Conservation (phyloP, 2,113 vertebrate species). For the Nothocercus julius region DNA sequence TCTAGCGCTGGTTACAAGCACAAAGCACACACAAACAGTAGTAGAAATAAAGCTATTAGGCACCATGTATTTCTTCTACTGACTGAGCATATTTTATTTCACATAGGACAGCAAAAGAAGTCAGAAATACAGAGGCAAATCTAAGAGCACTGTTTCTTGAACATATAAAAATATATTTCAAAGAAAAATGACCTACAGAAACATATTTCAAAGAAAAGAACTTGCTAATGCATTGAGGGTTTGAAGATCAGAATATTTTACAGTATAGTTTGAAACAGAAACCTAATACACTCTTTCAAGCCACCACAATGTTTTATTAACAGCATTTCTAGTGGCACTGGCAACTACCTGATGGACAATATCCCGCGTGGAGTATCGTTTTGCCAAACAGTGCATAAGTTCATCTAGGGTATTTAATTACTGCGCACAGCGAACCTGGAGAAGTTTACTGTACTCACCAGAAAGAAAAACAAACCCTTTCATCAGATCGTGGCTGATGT, state of each 20-base stretch:
- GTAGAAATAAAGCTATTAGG: rapidly evolving
- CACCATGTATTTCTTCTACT: background rate
- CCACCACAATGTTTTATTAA: slow-evolving; percentile 61
- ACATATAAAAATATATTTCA: background rate
- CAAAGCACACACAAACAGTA: background rate
- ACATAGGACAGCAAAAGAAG: background rate
- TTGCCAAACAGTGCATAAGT: slow-evolving; percentile 22
- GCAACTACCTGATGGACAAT: background rate
- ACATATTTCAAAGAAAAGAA: background rate
- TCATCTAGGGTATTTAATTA: slow-evolving; percentile 47
- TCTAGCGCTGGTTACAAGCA: background rate
- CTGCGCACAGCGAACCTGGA: background rate
- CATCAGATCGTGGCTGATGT: slow-evolving; percentile 89
- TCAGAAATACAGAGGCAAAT: background rate
- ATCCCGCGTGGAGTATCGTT: background rate
- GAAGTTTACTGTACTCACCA: slow-evolving; percentile 77
- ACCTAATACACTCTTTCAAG: background rate
- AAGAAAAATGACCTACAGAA: background rate
- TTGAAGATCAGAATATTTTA: background rate
- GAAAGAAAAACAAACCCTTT: slow-evolving; percentile 94
- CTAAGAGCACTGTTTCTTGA: background rate
- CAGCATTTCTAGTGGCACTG: background rate
- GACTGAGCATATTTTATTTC: background rate
- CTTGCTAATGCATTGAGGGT: background rate
- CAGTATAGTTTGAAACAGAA: slow-evolving; percentile 1